These are phyloP conservation scores for Drosophila meridionalis DNA, from an alignment of 2,888 invertebrate genomes.

Conservation along the genomic window DNA sequence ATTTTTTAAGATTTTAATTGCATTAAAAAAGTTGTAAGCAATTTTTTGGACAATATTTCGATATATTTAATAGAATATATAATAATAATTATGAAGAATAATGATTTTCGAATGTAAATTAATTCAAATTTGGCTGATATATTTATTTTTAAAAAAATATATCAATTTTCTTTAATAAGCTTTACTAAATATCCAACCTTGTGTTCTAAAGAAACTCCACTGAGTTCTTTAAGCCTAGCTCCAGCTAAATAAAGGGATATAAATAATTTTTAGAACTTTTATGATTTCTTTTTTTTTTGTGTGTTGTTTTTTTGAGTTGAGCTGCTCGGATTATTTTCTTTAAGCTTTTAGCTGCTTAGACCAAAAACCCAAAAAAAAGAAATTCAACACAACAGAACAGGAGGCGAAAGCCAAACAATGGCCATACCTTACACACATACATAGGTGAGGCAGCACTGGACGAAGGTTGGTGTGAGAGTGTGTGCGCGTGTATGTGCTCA, in stretches of 20 bases:
- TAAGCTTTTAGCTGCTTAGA: slow-evolving; percentile 18
- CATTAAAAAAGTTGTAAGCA: too few relatives aligned
- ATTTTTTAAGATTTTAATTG: too few relatives aligned
- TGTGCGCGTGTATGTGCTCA: background rate
- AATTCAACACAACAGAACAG: slow-evolving; percentile 13
- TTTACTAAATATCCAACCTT: background rate
- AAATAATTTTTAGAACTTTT: slow-evolving; percentile 14
- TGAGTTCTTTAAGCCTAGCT: slow-evolving; percentile 2
- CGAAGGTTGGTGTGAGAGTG: background rate
- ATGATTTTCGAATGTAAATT: too few relatives aligned
- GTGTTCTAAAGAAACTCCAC: background rate
- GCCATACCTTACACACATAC: slow-evolving; percentile 14
- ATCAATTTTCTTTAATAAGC: background rate
- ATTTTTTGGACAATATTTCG: too few relatives aligned
- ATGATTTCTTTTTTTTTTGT: slow-evolving; percentile 2
- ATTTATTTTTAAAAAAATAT: background rate
- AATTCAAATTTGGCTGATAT: background rate
- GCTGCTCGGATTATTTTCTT: slow-evolving; percentile 21
- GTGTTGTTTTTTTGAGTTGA: background rate
- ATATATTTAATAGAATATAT: too few relatives aligned
- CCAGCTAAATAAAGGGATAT: slow-evolving; percentile 6
- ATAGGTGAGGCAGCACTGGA: background rate
- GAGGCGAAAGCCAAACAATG: slow-evolving; percentile 20
- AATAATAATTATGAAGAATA: too few relatives aligned
- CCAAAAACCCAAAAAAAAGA: slow-evolving; percentile 2